These are phyloP conservation scores for Penaeus vannamei DNA, from an alignment of 1,140 invertebrate species.

Conservation along the genomic window DNA sequence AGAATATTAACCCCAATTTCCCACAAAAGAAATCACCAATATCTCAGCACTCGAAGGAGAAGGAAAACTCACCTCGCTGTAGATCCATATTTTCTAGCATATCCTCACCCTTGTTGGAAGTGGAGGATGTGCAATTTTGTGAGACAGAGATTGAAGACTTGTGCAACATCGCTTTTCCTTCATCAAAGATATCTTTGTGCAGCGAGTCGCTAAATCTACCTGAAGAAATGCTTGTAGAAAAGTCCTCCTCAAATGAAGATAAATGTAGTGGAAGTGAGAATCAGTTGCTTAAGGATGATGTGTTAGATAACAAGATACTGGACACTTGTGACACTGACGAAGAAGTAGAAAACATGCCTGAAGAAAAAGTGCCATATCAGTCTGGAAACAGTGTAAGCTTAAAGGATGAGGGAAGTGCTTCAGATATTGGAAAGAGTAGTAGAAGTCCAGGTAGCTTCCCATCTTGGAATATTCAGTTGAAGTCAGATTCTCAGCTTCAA, in stretches of 20 bases:
- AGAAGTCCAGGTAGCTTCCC: too few relatives aligned
- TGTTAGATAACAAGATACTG: neutral
- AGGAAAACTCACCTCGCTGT: conserved; percentile 23
- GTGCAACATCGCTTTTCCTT: neutral
- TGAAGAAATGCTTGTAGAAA: neutral
- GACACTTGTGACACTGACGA: neutral
- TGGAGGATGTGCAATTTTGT: neutral
- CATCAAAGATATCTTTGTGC: neutral
- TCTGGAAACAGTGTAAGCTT: neutral
- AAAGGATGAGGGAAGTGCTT: neutral
- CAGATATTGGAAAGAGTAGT: neutral
- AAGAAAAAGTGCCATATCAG: neutral
- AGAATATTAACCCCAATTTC: neutral
- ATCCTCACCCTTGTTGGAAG: neutral
- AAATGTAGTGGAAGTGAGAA: neutral
- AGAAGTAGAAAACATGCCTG: conserved; percentile 32
- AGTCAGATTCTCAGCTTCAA: too few relatives aligned
- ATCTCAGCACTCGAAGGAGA: neutral
- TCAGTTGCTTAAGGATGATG: neutral
- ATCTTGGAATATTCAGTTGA: too few relatives aligned
- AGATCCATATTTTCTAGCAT: neutral
- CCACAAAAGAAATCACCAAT: neutral
- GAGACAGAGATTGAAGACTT: neutral
- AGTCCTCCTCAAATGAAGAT: neutral
- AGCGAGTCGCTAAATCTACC: too few relatives aligned